A percentile compares a stretch with the other conserved stretches of the same genome.
These are phyloP conservation scores for Tenthredo amoena DNA, from an alignment of 2,888 invertebrate genomes.

Conservation along the genomic window DNA sequence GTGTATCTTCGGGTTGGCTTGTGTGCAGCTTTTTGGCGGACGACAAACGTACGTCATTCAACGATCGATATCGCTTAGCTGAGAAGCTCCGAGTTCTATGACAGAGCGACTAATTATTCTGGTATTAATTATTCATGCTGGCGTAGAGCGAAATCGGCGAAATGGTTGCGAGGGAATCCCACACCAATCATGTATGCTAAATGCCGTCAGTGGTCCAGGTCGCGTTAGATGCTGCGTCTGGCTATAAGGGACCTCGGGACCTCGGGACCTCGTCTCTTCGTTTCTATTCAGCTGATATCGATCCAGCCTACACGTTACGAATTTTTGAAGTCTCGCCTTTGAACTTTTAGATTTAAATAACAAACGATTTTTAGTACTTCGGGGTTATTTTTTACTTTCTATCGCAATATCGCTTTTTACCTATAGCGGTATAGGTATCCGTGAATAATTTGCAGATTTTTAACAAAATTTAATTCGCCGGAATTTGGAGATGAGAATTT, in stretches of 20 bases:
- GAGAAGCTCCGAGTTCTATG: background rate
- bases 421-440: too few species aligned
- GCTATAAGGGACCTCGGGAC: background rate
- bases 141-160: background rate
- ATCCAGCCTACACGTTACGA: background rate
- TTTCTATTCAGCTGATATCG: slow-evolving; percentile 18
- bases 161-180: slow-evolving; percentile 21
- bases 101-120: slow-evolving; percentile 20
- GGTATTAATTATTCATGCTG: slow-evolving; percentile 18
- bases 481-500: too few species aligned
- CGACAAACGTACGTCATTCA: background rate
- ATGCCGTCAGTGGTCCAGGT: slow-evolving; percentile 1
- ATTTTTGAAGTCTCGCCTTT: background rate
- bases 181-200: slow-evolving; percentile 32
- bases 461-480: too few species aligned
- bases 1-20: background rate
- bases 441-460: too few species aligned
- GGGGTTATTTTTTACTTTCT: too few species aligned
- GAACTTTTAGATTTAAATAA: too few species aligned
- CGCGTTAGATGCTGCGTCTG: background rate
- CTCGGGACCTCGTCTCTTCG: background rate
- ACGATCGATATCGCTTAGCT: slow-evolving; percentile 27
- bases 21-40: background rate
- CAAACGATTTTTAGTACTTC: too few species aligned
- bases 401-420: too few species aligned